Conservation (phyloP, 2,888 invertebrate species). For the Stomorhina lunata region DNA sequence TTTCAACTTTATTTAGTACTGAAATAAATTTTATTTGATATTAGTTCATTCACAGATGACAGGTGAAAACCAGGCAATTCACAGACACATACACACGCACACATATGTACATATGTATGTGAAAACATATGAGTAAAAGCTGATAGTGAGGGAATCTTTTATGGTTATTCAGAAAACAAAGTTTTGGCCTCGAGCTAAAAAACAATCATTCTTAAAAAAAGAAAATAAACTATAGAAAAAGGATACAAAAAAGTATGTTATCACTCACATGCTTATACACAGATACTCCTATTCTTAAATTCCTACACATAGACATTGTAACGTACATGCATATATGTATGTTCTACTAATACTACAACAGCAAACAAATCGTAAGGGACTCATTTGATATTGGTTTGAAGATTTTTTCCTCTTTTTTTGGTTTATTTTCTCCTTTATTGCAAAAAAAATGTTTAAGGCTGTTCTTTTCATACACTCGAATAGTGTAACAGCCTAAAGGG, state of each 20-base stretch:
- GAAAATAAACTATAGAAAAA: too few species aligned
- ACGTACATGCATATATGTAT: too few species aligned
- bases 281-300: not conserved
- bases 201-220: too few species aligned
- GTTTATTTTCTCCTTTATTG: too few species aligned
- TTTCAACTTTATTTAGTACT: not conserved
- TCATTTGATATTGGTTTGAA: not conserved
- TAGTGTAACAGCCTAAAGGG: slow-evolving; percentile 35
- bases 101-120: too few species aligned
- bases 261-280: not conserved
- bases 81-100: too few species aligned
- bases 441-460: not conserved
- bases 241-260: not conserved
- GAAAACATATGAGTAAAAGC: not conserved
- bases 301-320: not conserved
- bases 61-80: slow-evolving; percentile 29
- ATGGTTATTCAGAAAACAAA: not conserved
- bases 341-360: not conserved
- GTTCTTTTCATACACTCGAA: slow-evolving; percentile 1
- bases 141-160: not conserved
- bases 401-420: too few species aligned
- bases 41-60: slow-evolving; percentile 1
- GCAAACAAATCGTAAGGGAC: not conserved
- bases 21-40: not conserved
- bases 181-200: slow-evolving; percentile 1